Conservation (phyloP, 1,140 invertebrate species). For the Idris sp. region DNA sequence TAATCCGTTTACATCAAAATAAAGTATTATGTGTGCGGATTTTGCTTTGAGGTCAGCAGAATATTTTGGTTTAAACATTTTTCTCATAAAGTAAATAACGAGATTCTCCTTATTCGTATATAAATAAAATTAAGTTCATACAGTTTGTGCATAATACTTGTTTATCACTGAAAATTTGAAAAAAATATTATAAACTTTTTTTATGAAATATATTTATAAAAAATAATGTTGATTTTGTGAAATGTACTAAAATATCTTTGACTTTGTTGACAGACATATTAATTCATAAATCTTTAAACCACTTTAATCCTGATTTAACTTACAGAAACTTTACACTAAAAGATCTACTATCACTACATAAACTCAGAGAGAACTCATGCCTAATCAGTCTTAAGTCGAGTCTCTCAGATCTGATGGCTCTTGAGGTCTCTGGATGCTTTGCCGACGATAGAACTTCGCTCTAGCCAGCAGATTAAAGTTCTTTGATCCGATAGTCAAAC, state of each 20-base stretch:
- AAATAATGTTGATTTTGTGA: too few relatives aligned
- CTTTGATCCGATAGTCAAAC: slow-evolving; percentile 37
- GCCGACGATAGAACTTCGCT: slow-evolving; percentile 29
- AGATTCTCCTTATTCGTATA: too few relatives aligned
- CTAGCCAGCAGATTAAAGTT: slow-evolving; percentile 28
- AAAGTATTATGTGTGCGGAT: background rate
- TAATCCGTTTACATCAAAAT: background rate
- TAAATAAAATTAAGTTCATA: too few relatives aligned
- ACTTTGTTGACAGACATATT: slow-evolving; percentile 1
- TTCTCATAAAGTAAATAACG: too few relatives aligned
- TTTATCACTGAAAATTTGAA: too few relatives aligned
- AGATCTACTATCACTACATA: slow-evolving; percentile 41
- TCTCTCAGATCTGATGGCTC: slow-evolving; percentile 35
- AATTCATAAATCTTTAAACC: slow-evolving; percentile 1
- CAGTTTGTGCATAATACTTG: too few relatives aligned
- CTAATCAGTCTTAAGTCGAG: slow-evolving; percentile 48
- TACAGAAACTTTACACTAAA: slow-evolving; percentile 25
- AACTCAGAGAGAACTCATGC: slow-evolving; percentile 40
- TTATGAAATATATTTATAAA: too few relatives aligned
- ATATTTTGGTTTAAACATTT: too few relatives aligned
- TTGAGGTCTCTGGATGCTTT: slow-evolving; percentile 30
- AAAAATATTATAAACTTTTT: too few relatives aligned
- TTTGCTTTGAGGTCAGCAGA: too few relatives aligned
- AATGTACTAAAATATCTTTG: too few relatives aligned
- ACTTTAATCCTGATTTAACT: slow-evolving; percentile 19